Conservation (phyloP, 2,888 invertebrate genomes). For the Acanthopleura granulata region DNA sequence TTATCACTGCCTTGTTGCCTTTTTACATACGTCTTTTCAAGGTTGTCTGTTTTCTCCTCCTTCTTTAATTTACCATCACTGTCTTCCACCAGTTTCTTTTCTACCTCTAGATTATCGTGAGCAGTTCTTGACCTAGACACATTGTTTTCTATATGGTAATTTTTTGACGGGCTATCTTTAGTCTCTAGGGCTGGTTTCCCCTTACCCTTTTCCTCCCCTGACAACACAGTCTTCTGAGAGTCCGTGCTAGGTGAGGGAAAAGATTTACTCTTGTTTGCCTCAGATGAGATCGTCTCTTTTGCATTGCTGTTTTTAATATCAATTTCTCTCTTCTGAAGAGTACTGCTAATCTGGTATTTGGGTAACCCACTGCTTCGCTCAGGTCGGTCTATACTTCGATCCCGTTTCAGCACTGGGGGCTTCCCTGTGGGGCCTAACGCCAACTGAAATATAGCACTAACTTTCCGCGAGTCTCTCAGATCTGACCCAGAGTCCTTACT, state of each 20-base stretch:
- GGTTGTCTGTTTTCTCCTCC: background rate
- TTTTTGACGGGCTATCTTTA: background rate
- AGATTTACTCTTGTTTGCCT: background rate
- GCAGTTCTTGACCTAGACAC: no score
- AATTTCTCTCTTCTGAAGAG: background rate
- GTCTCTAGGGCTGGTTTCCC: background rate
- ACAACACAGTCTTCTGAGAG: background rate
- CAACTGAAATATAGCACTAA: conserved; percentile 2
- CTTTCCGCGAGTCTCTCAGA: background rate
- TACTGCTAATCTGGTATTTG: conserved; percentile 8
- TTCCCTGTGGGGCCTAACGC: background rate
- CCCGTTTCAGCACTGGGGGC: conserved; percentile 8
- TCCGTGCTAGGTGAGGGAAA: background rate
- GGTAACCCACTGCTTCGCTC: background rate
- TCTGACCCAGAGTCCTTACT: background rate
- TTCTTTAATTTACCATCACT: background rate
- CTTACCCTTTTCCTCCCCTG: background rate
- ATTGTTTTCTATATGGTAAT: background rate
- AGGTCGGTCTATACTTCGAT: conserved; percentile 10
- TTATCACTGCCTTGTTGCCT: background rate
- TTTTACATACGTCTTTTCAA: background rate
- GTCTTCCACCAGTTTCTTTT: background rate
- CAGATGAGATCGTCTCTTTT: background rate
- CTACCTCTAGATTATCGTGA: no score
- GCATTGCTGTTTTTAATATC: conserved; percentile 10